Conservation (phyloP, 2,797 vertebrate genomes). For the Halcyon smyrnensis region DNA sequence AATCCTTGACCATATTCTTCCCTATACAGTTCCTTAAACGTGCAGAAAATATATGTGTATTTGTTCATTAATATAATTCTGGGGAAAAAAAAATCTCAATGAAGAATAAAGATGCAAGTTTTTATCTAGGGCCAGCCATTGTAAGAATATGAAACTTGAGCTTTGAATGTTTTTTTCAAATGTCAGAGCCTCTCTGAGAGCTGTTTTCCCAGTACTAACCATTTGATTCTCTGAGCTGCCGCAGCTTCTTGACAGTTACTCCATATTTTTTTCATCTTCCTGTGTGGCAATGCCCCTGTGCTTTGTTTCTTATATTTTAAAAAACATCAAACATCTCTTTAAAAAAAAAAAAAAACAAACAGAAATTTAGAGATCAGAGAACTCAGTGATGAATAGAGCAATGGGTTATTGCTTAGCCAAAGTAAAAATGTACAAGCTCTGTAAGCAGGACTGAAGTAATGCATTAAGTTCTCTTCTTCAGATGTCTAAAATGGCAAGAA, state of each 20-base stretch:
- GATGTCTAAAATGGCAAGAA: not conserved
- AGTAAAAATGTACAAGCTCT: not conserved
- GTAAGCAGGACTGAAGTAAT: not conserved
- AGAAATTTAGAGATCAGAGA: not conserved
- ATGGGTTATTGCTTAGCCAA: not conserved
- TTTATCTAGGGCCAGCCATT: not conserved
- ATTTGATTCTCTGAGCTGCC: not conserved
- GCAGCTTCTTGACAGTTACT: not conserved
- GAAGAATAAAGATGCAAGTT: not conserved
- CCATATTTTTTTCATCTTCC: not conserved
- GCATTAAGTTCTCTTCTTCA: not conserved
- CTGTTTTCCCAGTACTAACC: not conserved
- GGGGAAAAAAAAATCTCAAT: not conserved
- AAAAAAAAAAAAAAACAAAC: not conserved
- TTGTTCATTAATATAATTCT: not conserved
- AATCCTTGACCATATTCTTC: not conserved
- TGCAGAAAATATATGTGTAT: not conserved
- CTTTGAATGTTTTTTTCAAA: not conserved
- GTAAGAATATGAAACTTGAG: not conserved
- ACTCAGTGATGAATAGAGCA: not conserved
- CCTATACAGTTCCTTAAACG: not conserved
- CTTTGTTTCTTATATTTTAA: constrained; percentile 10
- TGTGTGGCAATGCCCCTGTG: not conserved
- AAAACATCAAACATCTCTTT: not conserved
- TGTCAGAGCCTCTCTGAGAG: not conserved